Percentiles rank a stretch among this genome's conserved stretches.
Conservation (phyloP, 2,888 invertebrate species). For the Nineta flava region DNA sequence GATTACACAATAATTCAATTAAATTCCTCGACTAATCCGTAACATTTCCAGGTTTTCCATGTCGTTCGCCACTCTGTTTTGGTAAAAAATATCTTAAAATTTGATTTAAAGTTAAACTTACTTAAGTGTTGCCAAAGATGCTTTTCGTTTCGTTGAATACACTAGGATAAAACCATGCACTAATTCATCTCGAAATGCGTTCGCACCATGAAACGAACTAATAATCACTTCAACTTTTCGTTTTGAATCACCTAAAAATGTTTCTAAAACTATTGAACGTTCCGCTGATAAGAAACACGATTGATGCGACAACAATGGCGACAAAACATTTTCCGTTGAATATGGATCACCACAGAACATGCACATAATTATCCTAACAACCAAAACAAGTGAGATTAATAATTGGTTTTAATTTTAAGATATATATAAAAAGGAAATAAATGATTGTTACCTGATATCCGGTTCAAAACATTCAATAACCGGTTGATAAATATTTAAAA, state of each 20-base stretch:
- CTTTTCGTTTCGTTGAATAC: slow-evolving; percentile 88
- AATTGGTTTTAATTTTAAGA: neutral
- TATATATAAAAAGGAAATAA: slow-evolving; percentile 19
- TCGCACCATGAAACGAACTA: slow-evolving; percentile 87
- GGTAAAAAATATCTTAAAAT: no score
- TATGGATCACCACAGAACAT: slow-evolving; percentile 94
- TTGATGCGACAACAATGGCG: slow-evolving; percentile 73
- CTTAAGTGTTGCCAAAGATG: slow-evolving; percentile 84
- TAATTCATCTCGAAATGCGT: slow-evolving; percentile 78
- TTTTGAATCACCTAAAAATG: slow-evolving; percentile 81
- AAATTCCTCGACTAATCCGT: no score
- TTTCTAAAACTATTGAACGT: slow-evolving; percentile 78
- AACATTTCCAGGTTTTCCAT: neutral
- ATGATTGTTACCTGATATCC: slow-evolving; percentile 45
- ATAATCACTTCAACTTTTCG: slow-evolving; percentile 78
- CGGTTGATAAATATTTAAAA: slow-evolving; percentile 54
- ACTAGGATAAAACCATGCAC: slow-evolving; percentile 92
- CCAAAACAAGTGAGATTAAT: slow-evolving; percentile 13
- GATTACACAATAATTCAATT: no score
- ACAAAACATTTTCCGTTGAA: slow-evolving; percentile 75
- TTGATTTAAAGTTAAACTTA: slow-evolving; percentile 35
- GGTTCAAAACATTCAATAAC: slow-evolving; percentile 68
- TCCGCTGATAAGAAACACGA: slow-evolving; percentile 76
- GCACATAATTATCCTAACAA: slow-evolving; percentile 72
- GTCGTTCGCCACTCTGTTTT: neutral